A percentile compares a stretch with the other conserved stretches of the same genome.
Conservation (phyloP, 2,888 invertebrate species). For the Cartodere bifasciata region DNA sequence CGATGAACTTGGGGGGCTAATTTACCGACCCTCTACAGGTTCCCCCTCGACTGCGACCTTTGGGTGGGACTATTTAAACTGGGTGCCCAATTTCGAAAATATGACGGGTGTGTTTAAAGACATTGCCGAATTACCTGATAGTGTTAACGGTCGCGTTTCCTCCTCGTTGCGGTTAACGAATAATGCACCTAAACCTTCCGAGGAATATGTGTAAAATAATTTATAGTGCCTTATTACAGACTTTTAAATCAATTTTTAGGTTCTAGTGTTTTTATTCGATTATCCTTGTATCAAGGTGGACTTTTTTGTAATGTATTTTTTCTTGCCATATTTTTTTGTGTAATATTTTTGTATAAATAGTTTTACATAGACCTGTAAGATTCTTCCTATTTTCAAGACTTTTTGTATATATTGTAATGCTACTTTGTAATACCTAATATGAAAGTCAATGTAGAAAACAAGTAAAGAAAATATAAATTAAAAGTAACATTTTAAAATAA, state of each 20-base stretch:
- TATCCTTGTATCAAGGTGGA: slow-evolving; percentile 33
- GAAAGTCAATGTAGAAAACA: slow-evolving; percentile 26
- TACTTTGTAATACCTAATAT: too few relatives aligned
- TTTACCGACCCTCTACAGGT: slow-evolving; percentile 69
- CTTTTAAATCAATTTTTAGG: slow-evolving; percentile 16
- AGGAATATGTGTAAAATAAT: slow-evolving; percentile 67
- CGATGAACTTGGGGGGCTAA: slow-evolving; percentile 69
- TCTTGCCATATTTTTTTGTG: slow-evolving; percentile 32
- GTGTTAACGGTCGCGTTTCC: slow-evolving; percentile 59
- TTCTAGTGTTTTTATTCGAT: slow-evolving; percentile 12
- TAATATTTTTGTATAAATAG: slow-evolving; percentile 23
- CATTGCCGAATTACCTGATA: slow-evolving; percentile 86
- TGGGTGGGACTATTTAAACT: slow-evolving; percentile 91
- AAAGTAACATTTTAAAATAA: too few relatives aligned
- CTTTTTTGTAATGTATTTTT: slow-evolving; percentile 14
- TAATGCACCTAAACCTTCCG: slow-evolving; percentile 73
- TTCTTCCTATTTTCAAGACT: slow-evolving; percentile 22
- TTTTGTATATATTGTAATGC: slow-evolving; percentile 26
- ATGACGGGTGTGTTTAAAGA: slow-evolving; percentile 93
- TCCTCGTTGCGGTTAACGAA: slow-evolving; percentile 64
- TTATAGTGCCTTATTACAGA: slow-evolving; percentile 9
- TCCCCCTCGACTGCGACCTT: slow-evolving; percentile 67
- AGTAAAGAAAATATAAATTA: too few relatives aligned
- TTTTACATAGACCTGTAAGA: slow-evolving; percentile 18
- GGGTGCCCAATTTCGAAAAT: slow-evolving; percentile 94